Conservation (phyloP, 2,797 vertebrate genomes). For the Rhinophrynus dorsalis region DNA sequence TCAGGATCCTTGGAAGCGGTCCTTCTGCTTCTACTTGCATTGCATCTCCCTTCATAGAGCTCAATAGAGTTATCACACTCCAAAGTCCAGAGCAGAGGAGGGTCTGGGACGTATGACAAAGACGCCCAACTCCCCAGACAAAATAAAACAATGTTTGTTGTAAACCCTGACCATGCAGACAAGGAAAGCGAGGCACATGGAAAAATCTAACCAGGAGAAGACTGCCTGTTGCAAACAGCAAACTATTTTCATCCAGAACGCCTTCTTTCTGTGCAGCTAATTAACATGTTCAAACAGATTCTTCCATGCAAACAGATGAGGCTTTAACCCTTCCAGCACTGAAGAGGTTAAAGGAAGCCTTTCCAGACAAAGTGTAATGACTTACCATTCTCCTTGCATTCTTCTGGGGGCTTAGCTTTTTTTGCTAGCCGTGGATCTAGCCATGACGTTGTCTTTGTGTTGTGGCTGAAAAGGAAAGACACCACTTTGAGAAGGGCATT, state of each 20-base stretch:
- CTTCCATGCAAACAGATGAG: background rate
- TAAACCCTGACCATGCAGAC: conserved; percentile 60
- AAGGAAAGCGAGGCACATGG: conserved; percentile 65
- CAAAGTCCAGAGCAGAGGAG: conserved; percentile 64
- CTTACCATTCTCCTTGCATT: conserved; percentile 98
- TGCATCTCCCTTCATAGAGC: conserved; percentile 60
- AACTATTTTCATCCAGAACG: conserved; percentile 42
- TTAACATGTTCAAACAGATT: conserved; percentile 22
- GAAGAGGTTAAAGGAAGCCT: conserved; percentile 22
- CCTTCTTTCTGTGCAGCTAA: conserved; percentile 13
- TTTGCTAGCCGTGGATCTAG: conserved; percentile 97
- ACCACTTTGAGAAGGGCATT: conserved; percentile 78
- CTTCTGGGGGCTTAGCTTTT: conserved; percentile 98
- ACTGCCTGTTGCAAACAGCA: conserved; percentile 62
- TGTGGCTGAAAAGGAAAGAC: conserved; percentile 92
- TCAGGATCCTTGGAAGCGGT: conserved; percentile 58
- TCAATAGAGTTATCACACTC: conserved; percentile 63
- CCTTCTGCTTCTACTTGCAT: conserved; percentile 59
- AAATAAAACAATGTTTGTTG: conserved; percentile 64
- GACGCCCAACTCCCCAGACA: conserved; percentile 66
- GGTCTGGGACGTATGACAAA: conserved; percentile 60
- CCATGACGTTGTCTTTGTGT: conserved; percentile 99
- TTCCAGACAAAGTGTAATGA: conserved; percentile 66
- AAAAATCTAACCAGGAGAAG: conserved; percentile 61
- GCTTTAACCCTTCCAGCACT: background rate